Evolutionary conservation across 2,797 vertebrate genomes (phyloP), one percentile per base, ranked within the genome.

Genomic region (Lagothrix lagotricha): DNA sequence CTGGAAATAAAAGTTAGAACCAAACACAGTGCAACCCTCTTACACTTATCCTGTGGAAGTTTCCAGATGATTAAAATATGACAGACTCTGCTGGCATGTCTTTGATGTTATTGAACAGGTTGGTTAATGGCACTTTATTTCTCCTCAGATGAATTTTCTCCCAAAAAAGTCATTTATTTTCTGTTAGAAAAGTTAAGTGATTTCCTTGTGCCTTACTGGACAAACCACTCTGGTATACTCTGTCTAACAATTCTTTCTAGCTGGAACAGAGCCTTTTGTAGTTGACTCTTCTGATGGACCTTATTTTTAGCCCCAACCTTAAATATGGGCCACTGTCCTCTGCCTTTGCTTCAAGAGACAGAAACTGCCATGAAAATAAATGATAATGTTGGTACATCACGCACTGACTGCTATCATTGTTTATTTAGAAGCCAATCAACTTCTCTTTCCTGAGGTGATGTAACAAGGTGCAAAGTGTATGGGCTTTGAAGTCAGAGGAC

Each of bases 401-500:
- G 11, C 67, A 89, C 36, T 92, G 7, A 93, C 2, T n/a, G 82
- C 3, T 33, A 36, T 46, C 86, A 19, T 22, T 97, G 0, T 22
- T 97, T 88, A 46, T 96, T 97, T 92, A 57, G 54, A 95, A 97
- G n/a, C 11, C 41, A 96, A 90, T 3, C 70, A 87, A 24, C 20
- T 81, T 83, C 13, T 70, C 88, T 87, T 85, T 92, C 33, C 54
- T 92, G 46, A 89, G 20, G 6, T 36, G 13, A 9, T 86, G 1
- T 14, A 30, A 61, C 48, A 28, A 17, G 22, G n/a, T 24, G 8
- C 33, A 86, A 93, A 90, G 6, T 75, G 10, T 28, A 9, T 81
- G 67, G 30, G 4, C 26, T 50, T 86, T 67, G 30, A 86, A 82
- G 28, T 92, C 67, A 95, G 50, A 90, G 17, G 8, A 87, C 26